phyloP scores from a whole-genome alignment of 2,113 vertebrate genomes.

The Anarhynchus alexandrinus region DNA sequence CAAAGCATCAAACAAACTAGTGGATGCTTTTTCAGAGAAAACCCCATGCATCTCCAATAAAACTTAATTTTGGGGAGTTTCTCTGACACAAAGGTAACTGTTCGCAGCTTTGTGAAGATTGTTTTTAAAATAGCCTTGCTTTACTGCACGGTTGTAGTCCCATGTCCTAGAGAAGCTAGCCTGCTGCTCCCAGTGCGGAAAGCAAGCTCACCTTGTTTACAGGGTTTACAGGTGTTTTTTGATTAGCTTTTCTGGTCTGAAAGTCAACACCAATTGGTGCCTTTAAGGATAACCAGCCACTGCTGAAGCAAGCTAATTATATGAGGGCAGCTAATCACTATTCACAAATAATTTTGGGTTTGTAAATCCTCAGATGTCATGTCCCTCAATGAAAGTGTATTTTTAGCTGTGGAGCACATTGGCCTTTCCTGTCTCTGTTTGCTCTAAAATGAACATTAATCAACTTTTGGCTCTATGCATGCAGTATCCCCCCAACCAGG shows the following conservation, averaged over 20 bases:
- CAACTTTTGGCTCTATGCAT: conserved; percentile 45
- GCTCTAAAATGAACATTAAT: conserved; percentile 75
- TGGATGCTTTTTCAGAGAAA: not conserved
- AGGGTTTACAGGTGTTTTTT: not conserved
- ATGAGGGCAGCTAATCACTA: conserved; percentile 49
- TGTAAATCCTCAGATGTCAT: conserved; percentile 54
- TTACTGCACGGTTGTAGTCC: not conserved
- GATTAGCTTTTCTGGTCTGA: conserved; percentile 1
- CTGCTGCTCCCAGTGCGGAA: not conserved
- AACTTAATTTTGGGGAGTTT: not conserved
- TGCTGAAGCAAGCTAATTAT: conserved; percentile 53
- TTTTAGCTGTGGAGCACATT: conserved; percentile 58
- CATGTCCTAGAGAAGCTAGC: not conserved
- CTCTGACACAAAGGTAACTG: not conserved
- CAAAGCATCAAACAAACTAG: not conserved
- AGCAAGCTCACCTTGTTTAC: not conserved
- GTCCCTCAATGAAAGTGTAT: conserved; percentile 26
- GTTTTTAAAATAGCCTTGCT: not conserved
- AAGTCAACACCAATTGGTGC: not conserved
- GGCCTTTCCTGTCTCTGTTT: conserved; percentile 65
- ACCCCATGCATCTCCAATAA: not conserved
- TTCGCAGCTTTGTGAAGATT: not conserved
- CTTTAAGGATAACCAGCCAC: not conserved
- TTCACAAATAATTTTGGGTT: conserved; percentile 60
- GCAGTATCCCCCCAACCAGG: conserved; percentile 22